Base-by-base conservation (phyloP, 2,113 vertebrate genomes). In the Hoplias malabaricus region DNA sequence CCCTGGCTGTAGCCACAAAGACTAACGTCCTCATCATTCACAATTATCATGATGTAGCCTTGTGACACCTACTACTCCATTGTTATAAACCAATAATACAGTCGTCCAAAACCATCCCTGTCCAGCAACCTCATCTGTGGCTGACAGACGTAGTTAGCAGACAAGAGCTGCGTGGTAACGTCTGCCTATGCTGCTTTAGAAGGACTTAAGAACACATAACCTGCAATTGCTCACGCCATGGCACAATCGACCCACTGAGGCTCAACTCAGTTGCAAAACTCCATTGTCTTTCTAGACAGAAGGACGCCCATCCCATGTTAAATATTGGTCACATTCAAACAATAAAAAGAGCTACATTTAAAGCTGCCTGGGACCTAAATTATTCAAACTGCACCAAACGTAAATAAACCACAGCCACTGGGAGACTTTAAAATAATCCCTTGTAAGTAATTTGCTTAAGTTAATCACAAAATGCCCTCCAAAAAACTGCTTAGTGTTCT, bases 401-500 rank as follows among this genome's bases (percentile, higher is more conserved):
- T 40, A 65, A 78, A 71, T 59, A 73, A 73, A 78, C 73, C 31
- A 57, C 75, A 66, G 31, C 50, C 68, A 48, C 50, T 13, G 53
- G 59, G 69, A 68, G 50, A 59, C 19, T 27, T 12, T 40, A 61
- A 57, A 80, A 14, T 65, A 57, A 75, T 70, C 69, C 69, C 77
- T 73, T 71, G 69, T 74, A 71, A 68, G 77, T 69, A 74, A 79
- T 84, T 84, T 79, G 73, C 59, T 71, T 43, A 72, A 84, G 46
- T 43, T 76, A 79, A 80, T 75, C 36, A 77, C 36, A 82, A 69
- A 29, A 36, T 67, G 46, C 33, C 59, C 53, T 73, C 50, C 54
- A 73, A 63, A 69, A 29, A 29, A 21, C 56, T 82, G 62, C 62
- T 76, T 73, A 73, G 61, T 29, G 33, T 23, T 53, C 42, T 66